A percentile compares a stretch with the other conserved stretches of the same genome.
Conservation (phyloP, 2,113 vertebrate genomes). For the Synodontis membranacea region DNA sequence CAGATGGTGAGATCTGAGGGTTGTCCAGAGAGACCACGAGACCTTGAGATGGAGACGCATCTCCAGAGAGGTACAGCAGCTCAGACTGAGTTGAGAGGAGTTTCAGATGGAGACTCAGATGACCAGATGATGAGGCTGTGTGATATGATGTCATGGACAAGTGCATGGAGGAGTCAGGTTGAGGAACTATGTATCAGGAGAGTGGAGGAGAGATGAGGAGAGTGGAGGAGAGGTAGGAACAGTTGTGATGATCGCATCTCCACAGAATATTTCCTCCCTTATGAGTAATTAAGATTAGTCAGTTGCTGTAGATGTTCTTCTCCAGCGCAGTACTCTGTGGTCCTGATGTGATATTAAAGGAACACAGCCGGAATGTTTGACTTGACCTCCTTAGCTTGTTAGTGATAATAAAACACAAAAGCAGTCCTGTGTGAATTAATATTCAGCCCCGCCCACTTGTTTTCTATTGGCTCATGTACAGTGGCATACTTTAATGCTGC, state of each 20-base stretch:
- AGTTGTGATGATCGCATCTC: not conserved
- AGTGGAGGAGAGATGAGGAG: not conserved
- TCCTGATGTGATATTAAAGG: not conserved
- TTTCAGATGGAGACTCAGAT: no score
- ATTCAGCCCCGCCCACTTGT: not conserved
- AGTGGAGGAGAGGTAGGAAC: not conserved
- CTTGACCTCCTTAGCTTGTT: not conserved
- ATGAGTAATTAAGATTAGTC: not conserved
- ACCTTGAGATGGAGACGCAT: not conserved
- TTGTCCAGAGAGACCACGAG: not conserved
- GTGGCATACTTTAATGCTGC: not conserved
- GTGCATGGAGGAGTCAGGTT: not conserved
- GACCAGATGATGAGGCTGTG: not conserved
- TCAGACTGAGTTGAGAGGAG: not conserved
- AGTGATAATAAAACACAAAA: not conserved
- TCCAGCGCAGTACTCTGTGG: not conserved
- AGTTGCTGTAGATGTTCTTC: not conserved
- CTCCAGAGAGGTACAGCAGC: not conserved
- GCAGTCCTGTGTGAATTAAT: not conserved
- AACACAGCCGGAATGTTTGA: not conserved
- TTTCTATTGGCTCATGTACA: not conserved
- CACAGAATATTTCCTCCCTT: not conserved
- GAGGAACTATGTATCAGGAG: not conserved
- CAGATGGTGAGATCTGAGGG: not conserved
- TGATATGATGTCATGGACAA: not conserved